Evolutionary conservation across 2,113 vertebrate species (phyloP).

Genomic region (Oceanodroma tethys): DNA sequence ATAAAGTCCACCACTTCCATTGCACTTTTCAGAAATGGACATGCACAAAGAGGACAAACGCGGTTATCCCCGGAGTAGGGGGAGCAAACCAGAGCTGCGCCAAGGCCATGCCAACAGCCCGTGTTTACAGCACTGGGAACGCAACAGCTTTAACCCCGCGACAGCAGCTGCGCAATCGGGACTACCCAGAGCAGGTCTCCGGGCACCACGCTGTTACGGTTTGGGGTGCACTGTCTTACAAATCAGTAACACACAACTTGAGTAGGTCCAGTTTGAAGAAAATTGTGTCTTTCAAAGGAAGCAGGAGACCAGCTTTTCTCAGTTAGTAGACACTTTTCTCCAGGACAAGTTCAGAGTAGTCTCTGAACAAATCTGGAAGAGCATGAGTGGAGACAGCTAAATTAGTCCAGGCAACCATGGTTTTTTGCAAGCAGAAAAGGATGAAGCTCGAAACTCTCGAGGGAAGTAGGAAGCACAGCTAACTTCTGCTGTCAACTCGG

Average conservation of each 20-base stretch:
- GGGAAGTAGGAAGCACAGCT: neutral
- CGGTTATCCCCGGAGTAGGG: neutral
- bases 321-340: neutral
- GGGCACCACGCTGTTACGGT: rapidly evolving
- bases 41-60: neutral
- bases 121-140: rapidly evolving
- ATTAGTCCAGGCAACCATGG: neutral
- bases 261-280: neutral
- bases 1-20: neutral
- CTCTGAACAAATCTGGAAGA: neutral
- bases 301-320: neutral
- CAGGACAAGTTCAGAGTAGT: neutral
- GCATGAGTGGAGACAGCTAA: neutral
- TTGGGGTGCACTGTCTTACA: neutral
- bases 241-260: neutral
- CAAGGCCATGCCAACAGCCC: neutral
- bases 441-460: neutral
- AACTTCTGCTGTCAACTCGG: neutral
- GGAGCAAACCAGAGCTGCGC: neutral
- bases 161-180: rapidly evolving
- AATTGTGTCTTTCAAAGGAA: neutral
- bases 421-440: neutral
- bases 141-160: neutral
- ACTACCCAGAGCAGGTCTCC: neutral
- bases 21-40: neutral